Percentiles rank a stretch among this genome's conserved stretches.
phyloP scores from a whole-genome alignment of 35 echinoderm and acorn worm species.

The Hemicentrotus pulcherrimus region DNA sequence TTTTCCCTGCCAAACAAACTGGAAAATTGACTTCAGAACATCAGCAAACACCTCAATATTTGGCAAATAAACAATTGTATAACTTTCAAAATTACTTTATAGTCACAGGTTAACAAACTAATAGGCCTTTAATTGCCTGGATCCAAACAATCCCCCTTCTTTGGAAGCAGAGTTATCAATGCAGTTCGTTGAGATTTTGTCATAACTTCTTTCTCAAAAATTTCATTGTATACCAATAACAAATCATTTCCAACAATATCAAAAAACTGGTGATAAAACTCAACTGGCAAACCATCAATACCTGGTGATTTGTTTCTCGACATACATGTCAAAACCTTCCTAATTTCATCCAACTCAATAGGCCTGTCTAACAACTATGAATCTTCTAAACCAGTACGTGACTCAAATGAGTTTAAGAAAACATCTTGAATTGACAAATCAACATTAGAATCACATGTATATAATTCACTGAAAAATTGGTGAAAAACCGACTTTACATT shows the following conservation, averaged over 20 bases:
- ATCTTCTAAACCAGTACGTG: neutral
- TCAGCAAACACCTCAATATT: neutral
- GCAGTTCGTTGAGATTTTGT: conserved; percentile 35
- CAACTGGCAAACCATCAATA: conserved; percentile 55
- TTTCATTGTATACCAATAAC: conserved; percentile 14
- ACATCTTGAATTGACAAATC: neutral
- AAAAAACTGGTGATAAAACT: conserved; percentile 52
- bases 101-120: conserved; percentile 55
- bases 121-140: conserved; percentile 53
- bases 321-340: neutral
- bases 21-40: neutral
- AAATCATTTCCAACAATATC: conserved; percentile 40
- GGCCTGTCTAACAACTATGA: neutral
- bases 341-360: neutral
- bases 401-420: neutral
- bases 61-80: conserved; percentile 29
- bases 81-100: conserved; percentile 65
- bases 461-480: neutral
- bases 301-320: conserved; percentile 57
- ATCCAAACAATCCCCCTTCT: neutral
- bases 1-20: conserved; percentile 31
- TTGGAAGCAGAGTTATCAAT: conserved; percentile 41
- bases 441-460: neutral
- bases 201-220: neutral
- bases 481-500: neutral